These are phyloP conservation scores for Oncorhynchus mykiss DNA, from an alignment of 2,113 vertebrate species.

Conservation along the genomic window DNA sequence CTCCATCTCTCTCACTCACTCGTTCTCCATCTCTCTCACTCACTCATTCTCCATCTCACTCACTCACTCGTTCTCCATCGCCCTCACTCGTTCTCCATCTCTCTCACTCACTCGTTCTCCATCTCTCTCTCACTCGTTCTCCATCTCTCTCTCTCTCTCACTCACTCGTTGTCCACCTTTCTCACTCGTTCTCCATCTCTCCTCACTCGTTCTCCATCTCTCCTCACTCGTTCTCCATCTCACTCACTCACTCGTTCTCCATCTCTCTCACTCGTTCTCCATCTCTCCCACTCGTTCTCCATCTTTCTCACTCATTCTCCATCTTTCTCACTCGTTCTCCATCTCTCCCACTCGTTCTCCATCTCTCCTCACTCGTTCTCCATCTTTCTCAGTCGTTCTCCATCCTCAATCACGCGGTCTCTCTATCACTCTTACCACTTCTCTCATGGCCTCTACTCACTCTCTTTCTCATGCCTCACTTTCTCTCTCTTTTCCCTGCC, in stretches of 20 bases:
- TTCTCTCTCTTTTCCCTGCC: not conserved
- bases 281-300: not conserved
- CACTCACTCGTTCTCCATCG: too few relatives aligned
- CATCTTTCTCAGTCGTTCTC: not conserved
- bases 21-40: not conserved
- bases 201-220: too few relatives aligned
- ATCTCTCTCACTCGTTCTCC: not conserved
- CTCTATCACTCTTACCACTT: not conserved
- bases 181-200: not conserved
- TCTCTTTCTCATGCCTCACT: not conserved
- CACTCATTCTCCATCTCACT: not conserved
- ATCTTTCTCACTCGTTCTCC: constrained; percentile 21
- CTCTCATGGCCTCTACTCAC: not conserved
- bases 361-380: not conserved
- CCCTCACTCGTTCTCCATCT: not conserved
- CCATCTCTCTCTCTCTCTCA: not conserved
- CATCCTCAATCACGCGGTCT: not conserved
- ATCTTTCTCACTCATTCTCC: too few relatives aligned
- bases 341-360: not conserved
- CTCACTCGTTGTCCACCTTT: constrained; percentile 5
- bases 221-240: not conserved
- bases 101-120: not conserved
- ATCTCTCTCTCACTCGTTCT: not conserved
- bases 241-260: not conserved
- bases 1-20: not conserved